A percentile compares a stretch with the other conserved stretches of the same genome.
Conservation (phyloP, 2,113 vertebrate genomes). For the Theristicus caerulescens region DNA sequence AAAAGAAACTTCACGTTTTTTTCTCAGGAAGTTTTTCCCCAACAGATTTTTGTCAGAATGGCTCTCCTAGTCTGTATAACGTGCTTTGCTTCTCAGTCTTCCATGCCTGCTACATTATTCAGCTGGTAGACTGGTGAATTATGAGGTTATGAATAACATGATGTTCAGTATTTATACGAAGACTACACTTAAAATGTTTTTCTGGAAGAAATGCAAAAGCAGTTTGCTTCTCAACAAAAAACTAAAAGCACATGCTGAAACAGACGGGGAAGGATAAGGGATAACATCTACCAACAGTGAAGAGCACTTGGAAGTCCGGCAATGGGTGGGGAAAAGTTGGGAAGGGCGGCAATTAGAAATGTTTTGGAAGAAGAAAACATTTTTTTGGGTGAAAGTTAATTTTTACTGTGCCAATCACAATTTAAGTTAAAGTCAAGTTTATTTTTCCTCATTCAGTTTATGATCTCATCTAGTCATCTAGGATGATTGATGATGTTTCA, state of each 20-base stretch:
- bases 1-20: not conserved
- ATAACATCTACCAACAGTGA: not conserved
- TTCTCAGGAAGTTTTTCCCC: not conserved
- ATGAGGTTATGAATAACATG: conserved; percentile 10
- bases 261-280: not conserved
- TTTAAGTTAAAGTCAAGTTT: conserved; percentile 37
- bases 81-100: not conserved
- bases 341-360: not conserved
- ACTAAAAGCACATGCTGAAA: not conserved
- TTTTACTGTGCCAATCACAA: conserved; percentile 37
- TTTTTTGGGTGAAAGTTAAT: conserved; percentile 16
- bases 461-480: conserved; percentile 39
- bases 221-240: conserved; percentile 10
- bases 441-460: conserved; percentile 32
- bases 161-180: not conserved
- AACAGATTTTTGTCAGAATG: conserved; percentile 11
- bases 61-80: not conserved
- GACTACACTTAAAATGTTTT: not conserved
- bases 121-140: conserved; percentile 7
- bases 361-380: conserved; percentile 43
- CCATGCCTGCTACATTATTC: not conserved
- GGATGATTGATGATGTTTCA: not conserved
- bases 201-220: not conserved
- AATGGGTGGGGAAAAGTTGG: not conserved
- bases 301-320: conserved; percentile 1